Base-by-base conservation (phyloP, 2,888 invertebrate genomes). In the Pterostichus niger region DNA sequence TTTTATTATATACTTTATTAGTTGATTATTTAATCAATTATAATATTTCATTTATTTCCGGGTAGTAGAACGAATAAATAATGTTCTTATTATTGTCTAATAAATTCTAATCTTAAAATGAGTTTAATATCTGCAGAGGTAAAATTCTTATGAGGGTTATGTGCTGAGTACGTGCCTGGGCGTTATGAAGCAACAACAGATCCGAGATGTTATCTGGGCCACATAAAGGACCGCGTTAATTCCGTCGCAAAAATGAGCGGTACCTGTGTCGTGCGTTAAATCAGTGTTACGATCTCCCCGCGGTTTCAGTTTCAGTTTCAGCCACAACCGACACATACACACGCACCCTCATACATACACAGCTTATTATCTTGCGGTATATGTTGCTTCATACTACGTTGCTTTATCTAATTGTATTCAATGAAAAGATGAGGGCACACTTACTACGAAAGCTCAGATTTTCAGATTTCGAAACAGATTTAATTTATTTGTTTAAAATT, bases 331-430 rank as follows among this genome's bases (percentile, higher is more conserved):
- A 44, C 17, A 44, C 11, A 71, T 44, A 71, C 15, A 71, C 68
- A 71, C n/a, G 15, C 44, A 68, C 13, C 40, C 24, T 24, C 68
- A 71, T 5, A 10, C 44, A 68, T 13, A 13, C 6, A 17, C 44
- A 44, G 35, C 40, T 35, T 64, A 64, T 64, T 64, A 64, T 64
- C 64, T 44, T 71, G 17, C 56, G 17, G 15, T 56, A 5, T 3
- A 5, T 40, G 56, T 17, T 15, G 17, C 17, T 9, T 40, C 56
- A 3, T 56, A 17, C 10, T 56, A 17, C 11, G 40, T 44, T 71
- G 68, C 13, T 71, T 71, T 44, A 71, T 71, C 68, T 71, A 40
- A 44, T 71, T 71, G 40, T 40, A 71, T 44, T 71, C 68, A 71
- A 56, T 56, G 56, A 17, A 56, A 56, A 24, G 64, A 35, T 68